A percentile compares a stretch with the other conserved stretches of the same genome.
These are phyloP conservation scores for Theristus sp. DNA, from an alignment of 2,888 invertebrate genomes.

Conservation along the genomic window DNA sequence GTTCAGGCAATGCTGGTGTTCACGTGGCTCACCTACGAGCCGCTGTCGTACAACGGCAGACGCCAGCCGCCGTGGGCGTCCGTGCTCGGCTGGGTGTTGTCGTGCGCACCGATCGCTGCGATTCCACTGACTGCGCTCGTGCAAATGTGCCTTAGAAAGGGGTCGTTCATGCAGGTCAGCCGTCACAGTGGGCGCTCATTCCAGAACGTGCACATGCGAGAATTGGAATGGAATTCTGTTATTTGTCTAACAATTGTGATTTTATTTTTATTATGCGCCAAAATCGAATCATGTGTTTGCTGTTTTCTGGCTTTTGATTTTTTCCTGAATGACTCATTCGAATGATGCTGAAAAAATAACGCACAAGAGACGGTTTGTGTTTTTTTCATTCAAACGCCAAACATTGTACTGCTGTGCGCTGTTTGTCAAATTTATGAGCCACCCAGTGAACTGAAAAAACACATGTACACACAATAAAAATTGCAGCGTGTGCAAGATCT, in stretches of 20 bases:
- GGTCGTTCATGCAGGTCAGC: conserved; percentile 21
- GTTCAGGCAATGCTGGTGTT: conserved; percentile 53
- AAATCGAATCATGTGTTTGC: too few relatives aligned
- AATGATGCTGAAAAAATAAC: too few relatives aligned
- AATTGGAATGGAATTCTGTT: too few relatives aligned
- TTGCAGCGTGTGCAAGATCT: conserved; percentile 21
- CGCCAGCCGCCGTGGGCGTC: conserved; percentile 37
- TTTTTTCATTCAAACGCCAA: too few relatives aligned
- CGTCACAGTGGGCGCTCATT: background rate
- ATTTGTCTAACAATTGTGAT: too few relatives aligned
- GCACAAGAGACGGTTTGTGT: too few relatives aligned
- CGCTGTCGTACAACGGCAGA: conserved; percentile 47
- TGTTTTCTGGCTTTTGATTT: too few relatives aligned
- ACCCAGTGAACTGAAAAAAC: background rate
- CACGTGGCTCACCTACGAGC: conserved; percentile 47
- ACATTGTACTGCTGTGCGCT: too few relatives aligned
- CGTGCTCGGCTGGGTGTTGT: conserved; percentile 50
- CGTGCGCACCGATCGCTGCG: conserved; percentile 47
- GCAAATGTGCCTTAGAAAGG: conserved; percentile 29
- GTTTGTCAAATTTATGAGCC: too few relatives aligned
- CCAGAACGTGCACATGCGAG: too few relatives aligned
- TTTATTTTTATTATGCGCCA: too few relatives aligned
- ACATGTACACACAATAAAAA: background rate
- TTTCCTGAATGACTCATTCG: too few relatives aligned
- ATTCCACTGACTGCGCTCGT: conserved; percentile 46